phyloP scores from a whole-genome alignment of 2,888 invertebrate genomes.

The Platycheirus rosarum region DNA sequence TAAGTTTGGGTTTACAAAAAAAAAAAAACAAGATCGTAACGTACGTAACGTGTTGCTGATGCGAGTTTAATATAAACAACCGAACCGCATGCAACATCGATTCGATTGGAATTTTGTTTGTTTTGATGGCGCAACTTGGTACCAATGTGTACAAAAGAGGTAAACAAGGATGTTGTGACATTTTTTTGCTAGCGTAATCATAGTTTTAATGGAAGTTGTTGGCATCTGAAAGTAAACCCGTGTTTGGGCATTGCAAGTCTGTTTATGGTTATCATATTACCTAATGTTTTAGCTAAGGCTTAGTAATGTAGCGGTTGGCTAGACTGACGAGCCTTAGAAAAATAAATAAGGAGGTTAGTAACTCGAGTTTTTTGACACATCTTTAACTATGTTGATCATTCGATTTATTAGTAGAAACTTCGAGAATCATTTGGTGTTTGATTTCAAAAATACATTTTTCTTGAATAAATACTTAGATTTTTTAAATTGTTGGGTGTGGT shows the following conservation, averaged over 20 bases:
- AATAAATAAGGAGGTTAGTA: too few species aligned
- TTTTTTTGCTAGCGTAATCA: slow-evolving; percentile 9
- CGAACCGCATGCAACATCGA: not conserved
- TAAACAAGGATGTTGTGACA: slow-evolving; percentile 23
- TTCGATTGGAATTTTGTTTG: slow-evolving; percentile 13
- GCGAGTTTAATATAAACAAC: not conserved
- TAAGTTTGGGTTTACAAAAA: not conserved
- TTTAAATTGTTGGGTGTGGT: too few species aligned
- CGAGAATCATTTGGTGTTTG: too few species aligned
- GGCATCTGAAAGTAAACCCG: not conserved
- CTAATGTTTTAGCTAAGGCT: not conserved
- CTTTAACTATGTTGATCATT: too few species aligned
- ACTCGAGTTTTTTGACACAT: too few species aligned
- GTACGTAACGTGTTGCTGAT: not conserved
- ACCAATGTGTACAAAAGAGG: not conserved
- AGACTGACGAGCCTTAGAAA: too few species aligned
- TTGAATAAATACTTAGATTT: too few species aligned
- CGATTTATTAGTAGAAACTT: too few species aligned
- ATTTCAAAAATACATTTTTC: too few species aligned
- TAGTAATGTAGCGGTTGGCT: too few species aligned
- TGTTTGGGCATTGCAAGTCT: not conserved
- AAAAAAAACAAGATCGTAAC: not conserved
- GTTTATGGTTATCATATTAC: not conserved
- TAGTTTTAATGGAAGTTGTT: not conserved
- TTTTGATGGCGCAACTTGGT: not conserved